Evolutionary conservation across 2,113 vertebrate genomes (phyloP), one percentile per base, ranked within the genome.

Genomic region (Asarcornis scutulata): DNA sequence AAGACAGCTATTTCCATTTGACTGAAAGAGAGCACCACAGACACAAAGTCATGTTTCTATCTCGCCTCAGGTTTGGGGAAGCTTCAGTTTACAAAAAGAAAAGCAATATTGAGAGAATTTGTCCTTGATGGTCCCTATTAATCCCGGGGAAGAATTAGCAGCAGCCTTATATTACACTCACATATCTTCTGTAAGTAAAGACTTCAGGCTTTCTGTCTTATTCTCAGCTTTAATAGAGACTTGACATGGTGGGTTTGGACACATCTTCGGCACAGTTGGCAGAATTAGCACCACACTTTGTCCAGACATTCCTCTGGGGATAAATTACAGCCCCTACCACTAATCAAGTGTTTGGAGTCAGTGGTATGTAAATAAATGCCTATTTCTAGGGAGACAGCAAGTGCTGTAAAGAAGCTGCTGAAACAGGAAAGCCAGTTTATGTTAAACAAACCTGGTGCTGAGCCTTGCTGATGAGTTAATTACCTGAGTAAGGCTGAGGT

Each of bases 111-210:
- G 82, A 95, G 75, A 23, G 63, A 86, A 88, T 88, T 38, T 59
- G 72, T 76, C 85, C 82, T 95, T 52, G 85, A 90, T 95, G 7
- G 26, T 86, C 74, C 71, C 93, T 83, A 88, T 95, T 93, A 96
- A 96, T 91, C 85, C 85, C 79, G 6, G 11, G 56, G 68, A 93
- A 96, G 91, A 96, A 95, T 96, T 88, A 93, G 91, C 75, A 94
- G 85, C 91, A 74, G 94, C 60, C 72, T 66, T 80, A 63, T 81
- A 86, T 88, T 92, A 55, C 91, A 56, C 52, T 78, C 68, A 88
- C 91, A 48, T 13, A n/a, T 96, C 95, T 86, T 74, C 89, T 42
- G 7, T 29, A 87, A 82, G 75, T 25, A 83, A 87, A 87, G 95
- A 83, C 77, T 80, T 91, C 3, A 23, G 67, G 72, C 86, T 92